Conservation (phyloP, 2,888 invertebrate genomes). For the Hemaris fuciformis region DNA sequence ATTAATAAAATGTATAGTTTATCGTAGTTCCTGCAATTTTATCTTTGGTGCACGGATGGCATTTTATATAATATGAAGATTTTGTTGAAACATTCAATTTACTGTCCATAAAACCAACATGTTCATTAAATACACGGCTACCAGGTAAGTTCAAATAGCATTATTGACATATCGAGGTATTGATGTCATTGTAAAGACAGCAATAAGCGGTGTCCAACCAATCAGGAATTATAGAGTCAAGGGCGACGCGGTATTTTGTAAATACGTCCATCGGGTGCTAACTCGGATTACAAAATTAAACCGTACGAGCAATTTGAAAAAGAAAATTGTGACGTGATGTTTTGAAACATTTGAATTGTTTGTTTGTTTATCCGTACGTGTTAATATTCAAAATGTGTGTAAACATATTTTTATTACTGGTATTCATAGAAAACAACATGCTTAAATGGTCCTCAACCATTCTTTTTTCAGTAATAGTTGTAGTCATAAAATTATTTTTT, state of each 20-base stretch:
- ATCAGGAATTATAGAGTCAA: neutral
- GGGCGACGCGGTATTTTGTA: neutral
- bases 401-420: neutral
- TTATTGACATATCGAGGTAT: neutral
- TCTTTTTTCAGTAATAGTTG: neutral
- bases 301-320: neutral
- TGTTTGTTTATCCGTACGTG: constrained; percentile 1
- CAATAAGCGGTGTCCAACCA: neutral
- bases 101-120: neutral
- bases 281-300: neutral
- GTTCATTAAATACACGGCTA: neutral
- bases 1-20: too few species aligned
- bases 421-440: neutral
- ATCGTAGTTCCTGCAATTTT: too few species aligned
- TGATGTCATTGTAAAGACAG: neutral
- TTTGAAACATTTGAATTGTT: neutral
- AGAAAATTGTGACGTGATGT: neutral
- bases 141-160: neutral
- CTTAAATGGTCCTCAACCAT: neutral
- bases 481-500: neutral
- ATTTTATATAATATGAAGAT: neutral
- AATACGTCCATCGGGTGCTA: neutral
- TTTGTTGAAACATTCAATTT: neutral
- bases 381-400: neutral
- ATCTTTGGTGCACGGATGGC: too few species aligned